phyloP scores from a whole-genome alignment of 2,797 vertebrate species.

The Hoplostethus atlanticus region DNA sequence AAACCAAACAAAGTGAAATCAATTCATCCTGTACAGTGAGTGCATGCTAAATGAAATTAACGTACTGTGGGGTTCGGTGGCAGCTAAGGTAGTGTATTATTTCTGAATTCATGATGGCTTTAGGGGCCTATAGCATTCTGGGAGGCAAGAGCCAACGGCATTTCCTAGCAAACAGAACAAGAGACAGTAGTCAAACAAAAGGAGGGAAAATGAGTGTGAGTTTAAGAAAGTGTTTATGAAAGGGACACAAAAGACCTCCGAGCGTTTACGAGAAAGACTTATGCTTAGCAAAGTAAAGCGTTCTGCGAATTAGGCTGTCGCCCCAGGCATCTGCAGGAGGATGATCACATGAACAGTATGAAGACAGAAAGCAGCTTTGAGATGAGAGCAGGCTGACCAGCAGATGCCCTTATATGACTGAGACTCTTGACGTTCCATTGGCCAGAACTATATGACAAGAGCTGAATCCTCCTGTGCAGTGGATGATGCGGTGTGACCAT shows the following conservation, averaged over 20 bases:
- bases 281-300: no score
- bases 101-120: slow-evolving; percentile 84
- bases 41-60: slow-evolving; percentile 99
- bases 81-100: slow-evolving; percentile 92
- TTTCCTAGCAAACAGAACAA: not conserved
- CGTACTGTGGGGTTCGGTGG: slow-evolving; percentile 88
- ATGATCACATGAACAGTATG: not conserved
- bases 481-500: slow-evolving; percentile 42
- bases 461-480: slow-evolving; percentile 25
- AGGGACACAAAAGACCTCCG: slow-evolving; percentile 14
- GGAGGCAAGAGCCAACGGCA: slow-evolving; percentile 35
- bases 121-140: slow-evolving; percentile 34
- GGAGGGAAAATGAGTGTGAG: not conserved
- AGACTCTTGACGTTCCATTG: not conserved
- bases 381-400: slow-evolving; percentile 5
- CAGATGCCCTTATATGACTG: slow-evolving; percentile 25
- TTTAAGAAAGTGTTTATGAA: slow-evolving; percentile 21
- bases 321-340: not conserved
- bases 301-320: not conserved
- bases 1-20: slow-evolving; percentile 98
- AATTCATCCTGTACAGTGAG: slow-evolving; percentile 99
- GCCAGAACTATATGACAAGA: slow-evolving; percentile 9
- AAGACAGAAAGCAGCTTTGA: no score
- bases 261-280: not conserved
- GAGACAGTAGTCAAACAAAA: not conserved